Evolutionary conservation across 2,888 invertebrate genomes (phyloP).

Genomic region (Neuroscelio doddi): DNA sequence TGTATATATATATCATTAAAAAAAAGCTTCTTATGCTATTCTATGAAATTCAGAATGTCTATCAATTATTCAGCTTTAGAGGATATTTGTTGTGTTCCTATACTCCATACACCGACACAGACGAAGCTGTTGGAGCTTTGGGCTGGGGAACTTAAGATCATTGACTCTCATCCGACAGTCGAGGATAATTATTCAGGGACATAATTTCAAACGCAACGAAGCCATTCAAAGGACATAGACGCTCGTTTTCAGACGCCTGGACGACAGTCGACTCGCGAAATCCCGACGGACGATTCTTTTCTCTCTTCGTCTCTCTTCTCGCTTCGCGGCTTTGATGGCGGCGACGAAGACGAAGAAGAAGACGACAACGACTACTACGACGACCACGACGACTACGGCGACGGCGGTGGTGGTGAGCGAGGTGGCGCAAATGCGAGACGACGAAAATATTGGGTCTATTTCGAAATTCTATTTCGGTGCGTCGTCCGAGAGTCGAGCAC

Average conservation of each 20-base stretch:
- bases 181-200: conserved; percentile 33
- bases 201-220: conserved; percentile 30
- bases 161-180: conserved; percentile 4
- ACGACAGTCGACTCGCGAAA: conserved; percentile 39
- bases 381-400: conserved; percentile 27
- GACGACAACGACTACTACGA: conserved; percentile 25
- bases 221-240: conserved; percentile 36
- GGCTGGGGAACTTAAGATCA: not conserved
- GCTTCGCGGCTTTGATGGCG: conserved; percentile 23
- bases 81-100: too few species aligned
- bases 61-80: too few species aligned
- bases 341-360: conserved; percentile 46
- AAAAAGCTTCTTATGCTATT: too few species aligned
- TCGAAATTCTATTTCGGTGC: conserved; percentile 71
- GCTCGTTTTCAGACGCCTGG: conserved; percentile 39
- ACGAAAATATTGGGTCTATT: conserved; percentile 72
- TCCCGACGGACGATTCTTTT: conserved; percentile 39
- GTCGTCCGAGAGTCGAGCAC: conserved; percentile 62
- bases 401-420: conserved; percentile 54
- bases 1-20: too few species aligned
- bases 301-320: conserved; percentile 35
- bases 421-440: conserved; percentile 71
- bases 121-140: too few species aligned
- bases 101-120: too few species aligned
- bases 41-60: too few species aligned